Evolutionary conservation across 2,888 invertebrate genomes (phyloP).

Genomic region (Athrips mouffetella): DNA sequence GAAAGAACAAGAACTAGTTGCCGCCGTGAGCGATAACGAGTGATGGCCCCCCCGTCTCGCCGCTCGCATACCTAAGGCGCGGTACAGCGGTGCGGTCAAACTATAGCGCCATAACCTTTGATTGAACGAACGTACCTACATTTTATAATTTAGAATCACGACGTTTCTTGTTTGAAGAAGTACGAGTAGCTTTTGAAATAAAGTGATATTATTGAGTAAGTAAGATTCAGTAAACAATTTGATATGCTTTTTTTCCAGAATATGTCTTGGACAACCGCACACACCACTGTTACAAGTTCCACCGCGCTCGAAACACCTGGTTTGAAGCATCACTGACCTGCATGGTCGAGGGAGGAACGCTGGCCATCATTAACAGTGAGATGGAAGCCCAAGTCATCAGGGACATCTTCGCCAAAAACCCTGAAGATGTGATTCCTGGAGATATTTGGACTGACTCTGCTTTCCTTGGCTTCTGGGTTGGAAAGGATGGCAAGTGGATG

Average conservation of each 20-base stretch:
- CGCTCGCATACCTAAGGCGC: too few species aligned
- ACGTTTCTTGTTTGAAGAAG: too few species aligned
- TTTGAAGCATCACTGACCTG: constrained; percentile 22
- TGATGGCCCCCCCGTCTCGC: too few species aligned
- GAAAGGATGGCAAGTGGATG: background rate
- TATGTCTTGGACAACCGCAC: background rate
- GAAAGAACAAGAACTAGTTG: too few species aligned
- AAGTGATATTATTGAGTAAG: too few species aligned
- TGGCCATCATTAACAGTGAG: constrained; percentile 27
- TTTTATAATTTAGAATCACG: too few species aligned
- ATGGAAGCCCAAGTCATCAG: constrained; percentile 20
- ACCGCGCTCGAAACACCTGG: constrained; percentile 23
- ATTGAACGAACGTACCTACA: too few species aligned
- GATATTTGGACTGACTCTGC: constrained; percentile 7
- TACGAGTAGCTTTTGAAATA: too few species aligned
- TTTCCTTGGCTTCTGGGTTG: constrained; percentile 16
- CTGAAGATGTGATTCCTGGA: constrained; percentile 15
- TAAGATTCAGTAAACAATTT: too few species aligned
- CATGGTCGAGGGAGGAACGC: constrained; percentile 24
- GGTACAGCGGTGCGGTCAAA: too few species aligned
- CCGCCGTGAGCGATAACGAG: too few species aligned
- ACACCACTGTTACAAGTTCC: constrained; percentile 32
- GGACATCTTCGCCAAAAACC: constrained; percentile 16
- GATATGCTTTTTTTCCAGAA: constrained; percentile 3
- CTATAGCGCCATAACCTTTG: too few species aligned